Conservation (phyloP, 2,797 vertebrate species). For the Gorsachius magnificus region DNA sequence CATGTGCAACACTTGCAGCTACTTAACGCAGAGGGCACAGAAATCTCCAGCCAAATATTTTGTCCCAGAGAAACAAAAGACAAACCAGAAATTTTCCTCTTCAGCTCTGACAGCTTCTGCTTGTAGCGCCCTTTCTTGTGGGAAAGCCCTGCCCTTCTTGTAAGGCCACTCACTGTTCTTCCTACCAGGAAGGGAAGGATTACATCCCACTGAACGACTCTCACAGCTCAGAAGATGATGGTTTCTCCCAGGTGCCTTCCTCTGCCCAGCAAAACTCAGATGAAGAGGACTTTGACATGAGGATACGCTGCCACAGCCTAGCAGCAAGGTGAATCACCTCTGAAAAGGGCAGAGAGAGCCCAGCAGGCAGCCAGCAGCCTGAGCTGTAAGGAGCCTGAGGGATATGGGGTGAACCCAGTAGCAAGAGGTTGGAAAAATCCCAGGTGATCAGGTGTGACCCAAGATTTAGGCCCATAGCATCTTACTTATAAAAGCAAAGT, state of each 20-base stretch:
- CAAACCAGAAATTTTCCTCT: not conserved
- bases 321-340: conserved; percentile 84
- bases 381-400: not conserved
- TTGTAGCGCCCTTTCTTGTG: not conserved
- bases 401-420: not conserved
- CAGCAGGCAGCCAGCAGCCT: not conserved
- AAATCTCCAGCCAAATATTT: not conserved
- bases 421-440: not conserved
- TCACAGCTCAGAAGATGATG: conserved; percentile 93
- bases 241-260: conserved; percentile 91
- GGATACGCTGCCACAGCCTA: conserved; percentile 84
- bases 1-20: not conserved
- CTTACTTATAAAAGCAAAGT: not conserved
- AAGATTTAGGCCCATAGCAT: not conserved
- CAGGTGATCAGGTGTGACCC: not conserved
- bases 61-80: not conserved
- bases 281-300: conserved; percentile 81
- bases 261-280: conserved; percentile 82
- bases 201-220: conserved; percentile 85
- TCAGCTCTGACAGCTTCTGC: not conserved
- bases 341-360: not conserved
- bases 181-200: conserved; percentile 85
- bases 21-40: not conserved
- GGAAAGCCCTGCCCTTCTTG: not conserved
- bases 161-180: conserved; percentile 28